Base-by-base conservation (phyloP, 2,113 vertebrate species). In the Lagopus muta region DNA sequence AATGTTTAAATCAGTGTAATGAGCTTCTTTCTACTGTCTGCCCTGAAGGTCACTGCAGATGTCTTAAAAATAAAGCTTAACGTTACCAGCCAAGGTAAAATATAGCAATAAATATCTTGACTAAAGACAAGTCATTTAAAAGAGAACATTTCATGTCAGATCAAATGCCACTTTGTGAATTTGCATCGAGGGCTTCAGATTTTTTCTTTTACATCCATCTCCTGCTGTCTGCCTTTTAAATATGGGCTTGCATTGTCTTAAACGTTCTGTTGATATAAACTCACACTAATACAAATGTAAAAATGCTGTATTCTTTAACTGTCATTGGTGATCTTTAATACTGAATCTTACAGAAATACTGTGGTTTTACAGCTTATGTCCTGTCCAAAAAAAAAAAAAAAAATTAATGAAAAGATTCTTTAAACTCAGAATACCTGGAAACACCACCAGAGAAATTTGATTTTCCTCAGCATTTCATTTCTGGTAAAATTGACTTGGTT, bases 391-490 rank as follows among this genome's bases (percentile, higher is more conserved):
- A 94, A 36, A 36, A 94, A 36, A 36, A 36, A 36, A 45, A 45
- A 94, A 95, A 89, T 94, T 92, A 95, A 95, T 94, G 34, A 86
- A 90, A 96, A 86, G 43, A 82, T 78, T 88, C 52, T 54, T 30
- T 71, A 70, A 67, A n/a, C 34, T 73, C 32, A 55, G 89, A 91
- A 73, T 89, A 92, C 74, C 89, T 91, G 30, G 77, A 88, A 97
- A 97, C 43, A 88, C 28, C 55, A 78, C 80, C 67, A 77, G 42
- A 92, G 92, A 89, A 86, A 90, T 94, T 96, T 91, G 2, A 45
- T 94, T 94, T 94, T 94, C 42, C 50, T 84, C 88, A 74, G 54
- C 20, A 58, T 97, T 97, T 96, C 32, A 91, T 92, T 96, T 93
- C 92, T 88, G 82, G 81, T 93, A 90, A 96, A 96, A 97, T 89